Evolutionary conservation across 2,797 vertebrate species (phyloP), one percentile per base, ranked within the genome.

Genomic region (Gephyroberyx darwinii): DNA sequence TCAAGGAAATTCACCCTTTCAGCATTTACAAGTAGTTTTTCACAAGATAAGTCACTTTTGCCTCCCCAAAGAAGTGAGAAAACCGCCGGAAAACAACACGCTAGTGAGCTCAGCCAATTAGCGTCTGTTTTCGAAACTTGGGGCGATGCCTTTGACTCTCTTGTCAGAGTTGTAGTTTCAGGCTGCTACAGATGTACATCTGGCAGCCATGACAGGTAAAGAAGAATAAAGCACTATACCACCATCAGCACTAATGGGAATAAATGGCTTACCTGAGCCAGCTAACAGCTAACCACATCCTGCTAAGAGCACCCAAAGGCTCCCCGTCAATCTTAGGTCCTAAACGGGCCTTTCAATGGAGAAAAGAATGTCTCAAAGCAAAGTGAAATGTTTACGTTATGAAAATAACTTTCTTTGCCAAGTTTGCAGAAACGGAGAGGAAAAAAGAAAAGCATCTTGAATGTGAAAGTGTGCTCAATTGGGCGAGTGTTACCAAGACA

Each of bases 231-330:
- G 72, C 72, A 65, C 52, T 77, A 76, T 70, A 87, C 57, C 78
- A 86, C 67, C 66, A 81, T 90, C 87, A 85, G 85, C 78, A 71
- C 81, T 90, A 90, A 92, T 91, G 75, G 82, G 86, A 90, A 92
- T 91, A 90, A 90, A 92, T 87, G 80, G 71, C 68, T 88, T 81
- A 92, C 86, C 90, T 90, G 87, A 88, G 80, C 82, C 80, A 82
- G 80, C 71, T 74, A 82, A 88, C 78, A 85, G 74, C 84, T 82
- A 81, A 91, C 88, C 86, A 84, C 89, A 90, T 90, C 86, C 84
- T 84, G 81, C 58, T 77, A 71, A 82, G 70, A 74, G 60, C 67
- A 77, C 71, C 80, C 31, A 83, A 87, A 87, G 77, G 77, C 69
- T 79, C 63, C 69, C 71, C 5, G 74, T 89, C 82, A 89, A 58